These are phyloP conservation scores for Saccopteryx bilineata DNA, from an alignment of 2,113 vertebrate genomes.

Conservation along the genomic window DNA sequence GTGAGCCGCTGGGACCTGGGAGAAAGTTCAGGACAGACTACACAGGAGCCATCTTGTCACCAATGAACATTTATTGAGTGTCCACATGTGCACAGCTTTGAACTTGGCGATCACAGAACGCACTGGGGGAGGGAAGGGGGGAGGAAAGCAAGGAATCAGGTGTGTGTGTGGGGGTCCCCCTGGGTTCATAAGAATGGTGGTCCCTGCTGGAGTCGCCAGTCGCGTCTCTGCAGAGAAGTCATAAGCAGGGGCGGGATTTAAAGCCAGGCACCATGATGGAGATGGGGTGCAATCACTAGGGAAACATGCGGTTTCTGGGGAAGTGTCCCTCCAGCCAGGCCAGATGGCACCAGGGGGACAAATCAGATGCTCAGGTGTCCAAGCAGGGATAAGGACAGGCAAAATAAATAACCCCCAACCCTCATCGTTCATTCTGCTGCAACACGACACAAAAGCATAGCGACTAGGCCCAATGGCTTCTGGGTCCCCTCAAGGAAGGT, in stretches of 20 bases:
- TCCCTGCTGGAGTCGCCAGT: slow-evolving; percentile 79
- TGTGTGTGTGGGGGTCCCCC: background rate
- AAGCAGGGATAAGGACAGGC: slow-evolving; percentile 75
- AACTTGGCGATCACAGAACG: slow-evolving; percentile 78
- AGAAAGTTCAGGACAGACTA: slow-evolving; percentile 37
- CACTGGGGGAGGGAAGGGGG: slow-evolving; percentile 41
- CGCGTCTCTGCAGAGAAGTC: slow-evolving; percentile 79
- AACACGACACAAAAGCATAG: slow-evolving; percentile 77
- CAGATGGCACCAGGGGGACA: slow-evolving; percentile 12
- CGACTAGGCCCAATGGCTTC: slow-evolving; percentile 55
- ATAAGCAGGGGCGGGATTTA: slow-evolving; percentile 58
- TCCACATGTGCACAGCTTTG: slow-evolving; percentile 83
- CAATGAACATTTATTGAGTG: slow-evolving; percentile 83
- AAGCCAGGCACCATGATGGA: slow-evolving; percentile 81
- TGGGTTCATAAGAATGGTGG: slow-evolving; percentile 61
- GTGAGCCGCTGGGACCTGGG: background rate
- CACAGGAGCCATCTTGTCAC: slow-evolving; percentile 59
- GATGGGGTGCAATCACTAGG: slow-evolving; percentile 63
- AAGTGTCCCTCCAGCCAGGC: slow-evolving; percentile 58
- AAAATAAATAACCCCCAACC: slow-evolving; percentile 81
- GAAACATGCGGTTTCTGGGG: slow-evolving; percentile 78
- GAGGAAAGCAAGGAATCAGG: slow-evolving; percentile 53
- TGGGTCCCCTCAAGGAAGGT: slow-evolving; percentile 69
- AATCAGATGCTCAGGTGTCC: slow-evolving; percentile 67
- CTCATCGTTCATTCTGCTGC: slow-evolving; percentile 71